Evolutionary conservation across 1,140 invertebrate species (phyloP).

Genomic region (Varroa destructor): DNA sequence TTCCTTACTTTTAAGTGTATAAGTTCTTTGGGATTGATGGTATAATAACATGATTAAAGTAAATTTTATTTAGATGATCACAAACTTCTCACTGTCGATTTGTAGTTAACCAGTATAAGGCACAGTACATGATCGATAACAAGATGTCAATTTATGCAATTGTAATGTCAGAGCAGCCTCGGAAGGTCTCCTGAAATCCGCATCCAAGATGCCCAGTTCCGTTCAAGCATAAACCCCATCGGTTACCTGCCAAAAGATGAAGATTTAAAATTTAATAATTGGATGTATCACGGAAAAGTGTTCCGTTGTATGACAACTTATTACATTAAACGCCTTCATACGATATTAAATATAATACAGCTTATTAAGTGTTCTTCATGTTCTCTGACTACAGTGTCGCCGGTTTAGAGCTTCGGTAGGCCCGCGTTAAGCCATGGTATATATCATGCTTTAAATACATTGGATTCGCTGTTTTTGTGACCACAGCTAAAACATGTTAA

Average conservation of each 20-base stretch:
- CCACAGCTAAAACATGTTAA: too few species aligned
- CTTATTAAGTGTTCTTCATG: background rate
- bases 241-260: conserved; percentile 46
- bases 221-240: conserved; percentile 45
- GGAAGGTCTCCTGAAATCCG: conserved; percentile 71
- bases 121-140: too few species aligned
- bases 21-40: too few species aligned
- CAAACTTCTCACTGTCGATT: too few species aligned
- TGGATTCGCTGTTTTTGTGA: too few species aligned
- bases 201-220: conserved; percentile 57
- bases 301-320: background rate
- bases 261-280: conserved; percentile 40
- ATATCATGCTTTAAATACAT: too few species aligned
- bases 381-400: background rate
- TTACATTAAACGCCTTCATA: background rate
- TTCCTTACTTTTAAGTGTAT: too few species aligned
- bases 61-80: too few species aligned
- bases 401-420: background rate
- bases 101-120: too few species aligned
- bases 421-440: too few species aligned
- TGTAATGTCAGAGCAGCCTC: conserved; percentile 65
- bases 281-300: background rate
- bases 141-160: conserved; percentile 42
- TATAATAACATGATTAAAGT: too few species aligned
- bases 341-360: background rate